Evolutionary conservation across 2,113 vertebrate genomes (phyloP).

Genomic region (Heteronetta atricapilla): DNA sequence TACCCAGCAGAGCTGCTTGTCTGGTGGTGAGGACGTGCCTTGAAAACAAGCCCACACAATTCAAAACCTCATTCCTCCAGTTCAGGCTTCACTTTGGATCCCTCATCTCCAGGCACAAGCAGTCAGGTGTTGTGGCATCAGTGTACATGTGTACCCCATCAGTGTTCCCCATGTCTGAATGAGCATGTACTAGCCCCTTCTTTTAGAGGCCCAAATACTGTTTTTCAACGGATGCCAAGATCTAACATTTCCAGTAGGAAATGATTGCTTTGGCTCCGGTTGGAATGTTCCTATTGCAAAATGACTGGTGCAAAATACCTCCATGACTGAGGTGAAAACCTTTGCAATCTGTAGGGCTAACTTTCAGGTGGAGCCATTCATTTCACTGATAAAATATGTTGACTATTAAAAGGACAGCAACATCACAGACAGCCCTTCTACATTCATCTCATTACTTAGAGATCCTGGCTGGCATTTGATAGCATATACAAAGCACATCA

Average conservation of each 20-base stretch:
- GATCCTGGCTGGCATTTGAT: not conserved
- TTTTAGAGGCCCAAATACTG: not conserved
- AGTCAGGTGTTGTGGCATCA: fast-evolving
- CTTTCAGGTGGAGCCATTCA: not conserved
- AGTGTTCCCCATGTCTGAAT: not conserved
- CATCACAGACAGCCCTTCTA: not conserved
- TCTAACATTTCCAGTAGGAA: not conserved
- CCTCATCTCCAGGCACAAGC: not conserved
- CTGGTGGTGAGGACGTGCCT: not conserved
- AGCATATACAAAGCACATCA: not conserved
- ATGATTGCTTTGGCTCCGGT: not conserved
- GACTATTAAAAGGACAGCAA: not conserved
- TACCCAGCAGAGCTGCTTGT: not conserved
- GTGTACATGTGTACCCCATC: no score
- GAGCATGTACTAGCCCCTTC: not conserved
- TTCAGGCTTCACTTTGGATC: not conserved
- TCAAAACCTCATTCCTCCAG: not conserved
- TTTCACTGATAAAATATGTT: not conserved
- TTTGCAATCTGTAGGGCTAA: not conserved
- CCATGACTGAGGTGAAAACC: not conserved
- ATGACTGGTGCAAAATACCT: not conserved
- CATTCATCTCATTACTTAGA: not conserved
- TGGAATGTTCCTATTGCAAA: not conserved
- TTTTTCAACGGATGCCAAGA: not conserved
- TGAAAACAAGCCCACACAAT: not conserved